A percentile compares a stretch with the other conserved stretches of the same genome.
These are phyloP conservation scores for Mixornis gularis DNA, from an alignment of 2,113 vertebrate species.

Conservation along the genomic window DNA sequence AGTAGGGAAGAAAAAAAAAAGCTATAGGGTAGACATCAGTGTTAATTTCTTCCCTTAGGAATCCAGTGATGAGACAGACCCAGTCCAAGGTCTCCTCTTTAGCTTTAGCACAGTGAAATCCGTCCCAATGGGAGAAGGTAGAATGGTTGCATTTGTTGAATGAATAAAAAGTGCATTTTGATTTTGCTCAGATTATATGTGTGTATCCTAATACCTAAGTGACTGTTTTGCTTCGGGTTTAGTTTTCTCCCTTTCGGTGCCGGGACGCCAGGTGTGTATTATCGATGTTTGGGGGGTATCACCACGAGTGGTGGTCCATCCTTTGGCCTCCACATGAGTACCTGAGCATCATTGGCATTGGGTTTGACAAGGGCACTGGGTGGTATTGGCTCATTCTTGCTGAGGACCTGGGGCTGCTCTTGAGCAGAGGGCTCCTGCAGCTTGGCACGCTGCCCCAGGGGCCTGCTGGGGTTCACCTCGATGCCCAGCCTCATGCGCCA, in stretches of 20 bases:
- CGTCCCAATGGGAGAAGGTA: conserved; percentile 82
- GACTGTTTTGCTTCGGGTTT: not conserved
- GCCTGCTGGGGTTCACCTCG: conserved; percentile 83
- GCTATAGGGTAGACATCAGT: not conserved
- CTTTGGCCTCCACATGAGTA: conserved; percentile 98
- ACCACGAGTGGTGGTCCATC: conserved; percentile 85
- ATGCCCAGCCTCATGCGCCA: conserved; percentile 96
- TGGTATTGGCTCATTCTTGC: conserved; percentile 89
- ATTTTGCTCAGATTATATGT: conserved; percentile 12
- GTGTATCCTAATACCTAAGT: conserved; percentile 21
- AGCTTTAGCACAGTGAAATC: conserved; percentile 87
- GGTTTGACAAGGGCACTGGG: conserved; percentile 93
- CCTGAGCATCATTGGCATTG: conserved; percentile 98
- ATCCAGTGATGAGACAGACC: conserved; percentile 41
- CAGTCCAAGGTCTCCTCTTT: conserved; percentile 21
- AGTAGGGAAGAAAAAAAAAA: conserved; percentile 24
- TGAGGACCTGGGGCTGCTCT: conserved; percentile 88
- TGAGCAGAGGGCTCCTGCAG: conserved; percentile 85
- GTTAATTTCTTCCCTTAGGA: conserved; percentile 27
- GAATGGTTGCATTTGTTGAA: conserved; percentile 84
- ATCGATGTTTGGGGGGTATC: conserved; percentile 89
- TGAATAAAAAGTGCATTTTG: conserved; percentile 58
- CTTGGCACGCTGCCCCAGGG: conserved; percentile 84
- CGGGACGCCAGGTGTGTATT: not conserved
- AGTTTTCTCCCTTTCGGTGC: not conserved